Evolutionary conservation across 2,797 vertebrate species (phyloP), one percentile per base, ranked within the genome.

Genomic region (Ciconia nigra): DNA sequence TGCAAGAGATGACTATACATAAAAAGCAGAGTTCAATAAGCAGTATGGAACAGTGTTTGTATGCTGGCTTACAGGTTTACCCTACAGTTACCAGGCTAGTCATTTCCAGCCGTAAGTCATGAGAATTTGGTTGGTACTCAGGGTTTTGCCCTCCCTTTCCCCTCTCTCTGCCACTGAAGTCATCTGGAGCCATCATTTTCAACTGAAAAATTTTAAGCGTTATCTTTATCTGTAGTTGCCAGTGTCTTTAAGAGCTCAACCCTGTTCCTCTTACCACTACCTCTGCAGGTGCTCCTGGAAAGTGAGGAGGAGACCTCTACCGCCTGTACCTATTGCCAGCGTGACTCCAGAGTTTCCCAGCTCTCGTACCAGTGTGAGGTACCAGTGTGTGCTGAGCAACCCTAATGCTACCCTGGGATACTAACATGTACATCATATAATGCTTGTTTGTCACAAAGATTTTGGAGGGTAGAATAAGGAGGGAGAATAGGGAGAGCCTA

Each of bases 341-440:
- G 2, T 61, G 51, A 86, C 19, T n/a, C 70, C 0, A 3, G 31
- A 24, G 20, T 33, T 78, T 31, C 46, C 52, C 65, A 69, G 51
- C 69, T 63, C 70, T 52, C 33, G 5, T 39, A 39, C 37, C 37
- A 39, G 37, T 39, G 37, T 25, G 29, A 84, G 44, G 35, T 47
- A 54, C 39, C 65, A 7, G 13, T 1, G 2, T 39, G 16, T 57
- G 71, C 29, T 73, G 51, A 87, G 51, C 26, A 77, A 37, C 35
- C 54, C 18, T 5, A 41, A n/a, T 31, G 67, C 20, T 29, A 4
- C 61, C 51, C 83, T 41, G 61, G 9, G 46, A 73, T 15, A 15
- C 6, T 21, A 15, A 81, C 0, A 1, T 7, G 1, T 18, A n/a
- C 0, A 1, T 35, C 39, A 21, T 1, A 6, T 47, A 39, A 28